Conservation (phyloP, 2,113 vertebrate species). For the Girardinichthys multiradiatus region DNA sequence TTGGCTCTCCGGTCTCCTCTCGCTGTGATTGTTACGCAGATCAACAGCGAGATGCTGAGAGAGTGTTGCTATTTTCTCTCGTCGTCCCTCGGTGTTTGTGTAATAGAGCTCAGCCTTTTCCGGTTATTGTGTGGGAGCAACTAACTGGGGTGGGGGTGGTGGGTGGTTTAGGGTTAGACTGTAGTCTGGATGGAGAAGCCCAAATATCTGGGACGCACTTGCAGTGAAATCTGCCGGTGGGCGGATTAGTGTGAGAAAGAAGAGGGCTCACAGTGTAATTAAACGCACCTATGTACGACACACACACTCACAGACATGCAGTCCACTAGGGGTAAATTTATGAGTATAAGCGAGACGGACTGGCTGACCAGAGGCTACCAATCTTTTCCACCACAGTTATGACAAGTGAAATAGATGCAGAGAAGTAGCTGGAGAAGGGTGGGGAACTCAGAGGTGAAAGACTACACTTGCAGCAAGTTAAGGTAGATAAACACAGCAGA, state of each 20-base stretch:
- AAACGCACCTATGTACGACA: conserved; percentile 21
- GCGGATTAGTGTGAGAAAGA: conserved; percentile 32
- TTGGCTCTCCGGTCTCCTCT: conserved; percentile 33
- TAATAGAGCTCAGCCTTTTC: conserved; percentile 77
- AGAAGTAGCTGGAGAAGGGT: conserved; percentile 10
- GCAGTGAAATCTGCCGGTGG: conserved; percentile 50
- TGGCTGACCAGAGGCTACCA: conserved; percentile 7
- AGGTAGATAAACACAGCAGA: conserved; percentile 1
- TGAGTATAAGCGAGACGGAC: conserved; percentile 4
- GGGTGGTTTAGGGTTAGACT: conserved; percentile 23
- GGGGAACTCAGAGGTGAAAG: conserved; percentile 25
- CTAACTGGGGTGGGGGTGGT: neutral
- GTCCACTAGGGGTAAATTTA: conserved; percentile 5
- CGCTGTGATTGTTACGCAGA: conserved; percentile 51
- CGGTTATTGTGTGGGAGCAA: conserved; percentile 76
- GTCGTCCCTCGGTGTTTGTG: conserved; percentile 63
- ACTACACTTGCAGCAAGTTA: conserved; percentile 7
- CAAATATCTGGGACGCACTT: conserved; percentile 60
- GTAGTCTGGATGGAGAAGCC: conserved; percentile 47
- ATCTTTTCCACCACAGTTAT: conserved; percentile 34
- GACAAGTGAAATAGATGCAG: conserved; percentile 37
- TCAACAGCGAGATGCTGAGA: conserved; percentile 51
- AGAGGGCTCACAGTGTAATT: conserved; percentile 7
- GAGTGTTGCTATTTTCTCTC: conserved; percentile 71
- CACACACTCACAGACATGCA: conserved; percentile 14